These are phyloP conservation scores for Eudiplozoon nipponicum DNA, from an alignment of 2,888 invertebrate species.

Conservation along the genomic window DNA sequence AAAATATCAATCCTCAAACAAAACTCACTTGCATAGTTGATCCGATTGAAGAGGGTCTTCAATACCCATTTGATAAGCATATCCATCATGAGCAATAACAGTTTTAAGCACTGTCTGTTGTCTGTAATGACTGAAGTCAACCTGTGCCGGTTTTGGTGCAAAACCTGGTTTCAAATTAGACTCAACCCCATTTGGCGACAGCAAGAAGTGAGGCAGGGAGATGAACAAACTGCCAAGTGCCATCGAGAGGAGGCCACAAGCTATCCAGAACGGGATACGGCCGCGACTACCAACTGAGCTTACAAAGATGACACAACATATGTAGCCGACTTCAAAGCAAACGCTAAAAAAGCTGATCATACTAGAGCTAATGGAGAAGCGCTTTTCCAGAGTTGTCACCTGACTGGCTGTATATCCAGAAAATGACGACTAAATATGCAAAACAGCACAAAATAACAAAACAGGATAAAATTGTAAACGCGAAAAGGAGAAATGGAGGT, in stretches of 20 bases:
- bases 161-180: conserved; percentile 12
- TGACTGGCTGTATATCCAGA: conserved; percentile 32
- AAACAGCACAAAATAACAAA: no score
- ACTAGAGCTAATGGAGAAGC: conserved; percentile 58
- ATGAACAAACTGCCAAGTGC: conserved; percentile 64
- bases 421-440: conserved; percentile 23
- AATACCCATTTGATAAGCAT: no score
- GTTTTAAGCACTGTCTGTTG: no score
- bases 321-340: conserved; percentile 60
- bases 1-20: no score
- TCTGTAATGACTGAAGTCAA: no score
- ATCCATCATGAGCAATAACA: no score
- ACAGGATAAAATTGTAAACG: no score
- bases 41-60: no score
- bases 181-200: conserved; percentile 27
- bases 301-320: conserved; percentile 70
- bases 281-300: conserved; percentile 64
- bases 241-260: conserved; percentile 57
- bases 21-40: no score
- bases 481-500: no score
- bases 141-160: conserved; percentile 22
- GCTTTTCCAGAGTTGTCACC: conserved; percentile 75
- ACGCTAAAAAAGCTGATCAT: conserved; percentile 65
- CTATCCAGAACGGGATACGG: conserved; percentile 73
- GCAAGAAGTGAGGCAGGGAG: conserved; percentile 55